These are phyloP conservation scores for Pan troglodytes DNA, from an alignment of 2,113 vertebrate species.

Conservation along the genomic window NHGRI_mPanTro3-v2.1_pri NC_072410.2:31975001-31975500, in stretches of 20 bases:
- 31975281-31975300: neutral
- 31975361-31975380: neutral
- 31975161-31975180: neutral
- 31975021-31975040: neutral
- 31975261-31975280: neutral
- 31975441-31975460: neutral
- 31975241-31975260: neutral
- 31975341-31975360: neutral
- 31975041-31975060: neutral
- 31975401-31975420: neutral
- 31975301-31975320: neutral
- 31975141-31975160: neutral
- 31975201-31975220: neutral
- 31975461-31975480: neutral
- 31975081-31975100: neutral
- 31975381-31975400: neutral
- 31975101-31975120: neutral
- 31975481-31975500: neutral
- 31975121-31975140: neutral
- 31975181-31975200: neutral
- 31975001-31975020: neutral
- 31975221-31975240: neutral
- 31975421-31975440: neutral
- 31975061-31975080: neutral
- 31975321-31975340: neutral